Evolutionary conservation across 2,888 invertebrate species (phyloP).

Genomic region (Zelleria hepariella): DNA sequence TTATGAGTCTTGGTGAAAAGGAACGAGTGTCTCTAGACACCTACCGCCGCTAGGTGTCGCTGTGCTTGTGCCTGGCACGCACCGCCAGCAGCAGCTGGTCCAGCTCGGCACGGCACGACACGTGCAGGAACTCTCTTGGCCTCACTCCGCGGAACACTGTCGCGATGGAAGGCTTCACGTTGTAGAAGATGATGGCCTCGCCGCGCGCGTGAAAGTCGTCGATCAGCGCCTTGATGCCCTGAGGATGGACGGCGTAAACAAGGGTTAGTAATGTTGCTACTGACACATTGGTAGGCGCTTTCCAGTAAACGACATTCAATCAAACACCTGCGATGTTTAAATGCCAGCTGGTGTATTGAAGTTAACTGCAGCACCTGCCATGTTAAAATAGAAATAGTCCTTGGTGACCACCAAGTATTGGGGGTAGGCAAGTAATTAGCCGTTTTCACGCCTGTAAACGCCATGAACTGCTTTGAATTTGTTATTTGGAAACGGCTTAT

Average conservation of each 20-base stretch:
- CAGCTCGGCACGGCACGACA: conserved; percentile 18
- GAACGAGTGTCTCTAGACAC: no score
- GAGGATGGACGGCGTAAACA: conserved; percentile 17
- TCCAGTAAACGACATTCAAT: no score
- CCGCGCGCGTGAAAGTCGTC: conserved; percentile 78
- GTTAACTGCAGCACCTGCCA: no score
- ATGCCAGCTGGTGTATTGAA: no score
- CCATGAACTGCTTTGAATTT: no score
- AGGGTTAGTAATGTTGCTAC: background rate
- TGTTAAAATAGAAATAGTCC: no score
- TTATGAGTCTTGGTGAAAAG: no score
- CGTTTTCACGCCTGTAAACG: no score
- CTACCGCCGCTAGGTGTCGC: conserved; percentile 3
- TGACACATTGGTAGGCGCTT: background rate
- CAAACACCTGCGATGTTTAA: no score
- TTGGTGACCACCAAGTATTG: no score
- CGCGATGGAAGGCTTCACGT: conserved; percentile 80
- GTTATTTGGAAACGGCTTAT: no score
- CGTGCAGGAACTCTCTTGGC: conserved; percentile 76
- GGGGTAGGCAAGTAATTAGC: no score
- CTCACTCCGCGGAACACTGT: conserved; percentile 79
- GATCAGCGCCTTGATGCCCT: conserved; percentile 80
- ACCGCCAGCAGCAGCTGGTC: conserved; percentile 46
- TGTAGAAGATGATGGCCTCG: conserved; percentile 81
- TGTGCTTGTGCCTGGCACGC: conserved; percentile 14